Evolutionary conservation across 2,113 vertebrate genomes (phyloP).

Genomic region (Sigmodon hispidus): DNA sequence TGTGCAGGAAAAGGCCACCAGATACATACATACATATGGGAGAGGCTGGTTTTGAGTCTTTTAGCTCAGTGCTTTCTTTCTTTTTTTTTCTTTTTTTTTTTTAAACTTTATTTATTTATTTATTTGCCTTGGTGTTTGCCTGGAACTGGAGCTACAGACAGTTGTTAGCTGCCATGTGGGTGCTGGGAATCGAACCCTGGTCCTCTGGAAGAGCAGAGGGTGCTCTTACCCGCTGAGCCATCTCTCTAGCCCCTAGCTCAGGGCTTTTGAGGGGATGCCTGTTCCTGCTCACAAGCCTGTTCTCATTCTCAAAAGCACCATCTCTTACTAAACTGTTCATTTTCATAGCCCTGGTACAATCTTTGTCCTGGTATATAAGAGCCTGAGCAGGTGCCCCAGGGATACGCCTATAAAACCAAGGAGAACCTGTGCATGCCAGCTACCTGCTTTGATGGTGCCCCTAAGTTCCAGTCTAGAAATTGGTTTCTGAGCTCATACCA

Average conservation of each 20-base stretch:
- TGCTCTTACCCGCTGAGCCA: too few relatives aligned
- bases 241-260: too few relatives aligned
- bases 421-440: neutral
- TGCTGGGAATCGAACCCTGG: too few relatives aligned
- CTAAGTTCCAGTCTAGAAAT: neutral
- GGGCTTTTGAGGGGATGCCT: neutral
- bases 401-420: neutral
- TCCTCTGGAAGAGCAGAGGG: too few relatives aligned
- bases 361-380: neutral
- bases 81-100: too few relatives aligned
- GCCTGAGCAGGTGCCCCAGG: neutral
- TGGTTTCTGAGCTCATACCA: neutral
- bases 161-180: too few relatives aligned
- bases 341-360: neutral
- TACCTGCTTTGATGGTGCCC: neutral
- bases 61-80: neutral
- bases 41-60: neutral
- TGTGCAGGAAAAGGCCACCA: neutral
- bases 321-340: neutral
- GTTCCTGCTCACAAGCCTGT: neutral
- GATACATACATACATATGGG: neutral
- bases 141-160: too few relatives aligned
- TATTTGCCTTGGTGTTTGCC: too few relatives aligned
- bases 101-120: too few relatives aligned
- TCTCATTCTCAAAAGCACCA: neutral